phyloP scores from a whole-genome alignment of 2,113 vertebrate genomes.

The Rhynchomys soricoides region DNA sequence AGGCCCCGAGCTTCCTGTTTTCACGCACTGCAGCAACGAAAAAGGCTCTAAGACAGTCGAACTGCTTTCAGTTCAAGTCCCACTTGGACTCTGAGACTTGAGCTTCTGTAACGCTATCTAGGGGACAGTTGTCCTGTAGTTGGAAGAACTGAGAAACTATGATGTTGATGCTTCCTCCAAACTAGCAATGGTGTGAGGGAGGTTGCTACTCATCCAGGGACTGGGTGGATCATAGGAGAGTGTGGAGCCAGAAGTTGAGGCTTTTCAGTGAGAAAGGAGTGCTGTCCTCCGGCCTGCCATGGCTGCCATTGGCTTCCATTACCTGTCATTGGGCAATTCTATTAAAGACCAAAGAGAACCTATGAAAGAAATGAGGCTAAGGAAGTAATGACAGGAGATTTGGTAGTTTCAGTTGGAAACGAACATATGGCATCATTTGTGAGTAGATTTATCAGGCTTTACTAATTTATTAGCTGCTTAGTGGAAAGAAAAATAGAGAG shows the following conservation, averaged over 20 bases:
- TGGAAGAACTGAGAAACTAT: background rate
- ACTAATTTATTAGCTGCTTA: background rate
- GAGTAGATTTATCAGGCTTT: background rate
- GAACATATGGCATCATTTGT: background rate
- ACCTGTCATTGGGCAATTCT: background rate
- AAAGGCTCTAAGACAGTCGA: constrained; percentile 30
- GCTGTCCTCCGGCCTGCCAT: background rate
- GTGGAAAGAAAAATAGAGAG: background rate
- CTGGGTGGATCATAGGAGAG: background rate
- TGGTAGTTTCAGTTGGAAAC: background rate
- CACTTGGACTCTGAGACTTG: background rate
- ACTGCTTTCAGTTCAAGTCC: constrained; percentile 9
- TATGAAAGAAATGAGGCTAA: background rate
- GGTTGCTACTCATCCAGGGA: background rate
- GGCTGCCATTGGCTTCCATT: background rate
- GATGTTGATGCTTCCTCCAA: background rate
- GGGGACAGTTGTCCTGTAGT: background rate
- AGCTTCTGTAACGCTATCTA: background rate
- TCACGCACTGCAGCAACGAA: background rate
- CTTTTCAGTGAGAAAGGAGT: too few relatives aligned
- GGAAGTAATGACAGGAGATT: background rate
- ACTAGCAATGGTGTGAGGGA: background rate
- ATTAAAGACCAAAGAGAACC: background rate
- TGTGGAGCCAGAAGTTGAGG: background rate
- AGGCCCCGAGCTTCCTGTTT: background rate